Percentiles rank a stretch among this genome's conserved stretches.
Conservation (phyloP, 2,888 invertebrate species). For the Brenthis ino region DNA sequence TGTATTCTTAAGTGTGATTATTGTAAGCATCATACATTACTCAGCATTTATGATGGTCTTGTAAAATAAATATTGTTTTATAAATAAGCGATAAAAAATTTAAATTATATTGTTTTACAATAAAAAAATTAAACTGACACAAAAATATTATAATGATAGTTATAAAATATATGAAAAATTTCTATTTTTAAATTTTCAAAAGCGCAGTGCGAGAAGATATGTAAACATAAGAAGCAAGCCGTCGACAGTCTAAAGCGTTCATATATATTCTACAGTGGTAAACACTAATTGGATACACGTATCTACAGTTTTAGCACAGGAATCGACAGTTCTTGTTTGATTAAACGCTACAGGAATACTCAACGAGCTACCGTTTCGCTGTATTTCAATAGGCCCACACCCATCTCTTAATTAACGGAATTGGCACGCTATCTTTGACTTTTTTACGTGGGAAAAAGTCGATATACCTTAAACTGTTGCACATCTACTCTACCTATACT, state of each 20-base stretch:
- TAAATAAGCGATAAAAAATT: no score
- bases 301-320: slow-evolving; percentile 58
- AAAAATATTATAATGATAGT: no score
- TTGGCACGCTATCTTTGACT: slow-evolving; percentile 44
- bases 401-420: slow-evolving; percentile 56
- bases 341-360: slow-evolving; percentile 56
- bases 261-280: slow-evolving; percentile 47
- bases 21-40: not conserved
- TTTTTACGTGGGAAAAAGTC: slow-evolving; percentile 30
- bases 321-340: slow-evolving; percentile 68
- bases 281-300: slow-evolving; percentile 62
- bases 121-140: no score
- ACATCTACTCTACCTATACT: not conserved
- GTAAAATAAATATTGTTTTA: not conserved
- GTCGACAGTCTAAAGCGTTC: slow-evolving; percentile 29
- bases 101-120: no score
- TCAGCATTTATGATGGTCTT: not conserved
- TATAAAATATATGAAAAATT: no score
- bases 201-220: slow-evolving; percentile 22
- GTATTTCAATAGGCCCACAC: slow-evolving; percentile 42
- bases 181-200: no score
- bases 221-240: slow-evolving; percentile 25
- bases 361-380: slow-evolving; percentile 47
- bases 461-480: slow-evolving; percentile 3
- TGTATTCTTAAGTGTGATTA: slow-evolving; percentile 21